Conservation (phyloP, 2,113 vertebrate species). For the Theristicus caerulescens region DNA sequence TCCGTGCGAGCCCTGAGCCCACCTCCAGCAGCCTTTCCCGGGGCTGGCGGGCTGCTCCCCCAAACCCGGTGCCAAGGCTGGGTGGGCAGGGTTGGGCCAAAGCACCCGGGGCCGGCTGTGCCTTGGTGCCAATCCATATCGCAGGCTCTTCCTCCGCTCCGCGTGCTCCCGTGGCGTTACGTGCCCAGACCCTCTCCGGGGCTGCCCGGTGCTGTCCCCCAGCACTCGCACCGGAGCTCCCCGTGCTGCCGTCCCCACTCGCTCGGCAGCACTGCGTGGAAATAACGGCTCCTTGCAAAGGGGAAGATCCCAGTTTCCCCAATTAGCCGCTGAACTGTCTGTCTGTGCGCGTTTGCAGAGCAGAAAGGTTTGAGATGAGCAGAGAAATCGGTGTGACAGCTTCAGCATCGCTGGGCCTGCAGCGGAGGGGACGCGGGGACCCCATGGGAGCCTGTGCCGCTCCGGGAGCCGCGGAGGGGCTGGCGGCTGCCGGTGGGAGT, state of each 20-base stretch:
- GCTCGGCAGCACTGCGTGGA: accelerated
- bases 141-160: background rate
- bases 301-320: background rate
- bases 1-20: background rate
- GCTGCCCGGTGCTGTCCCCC: background rate
- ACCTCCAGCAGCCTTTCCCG: background rate
- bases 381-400: constrained; percentile 51
- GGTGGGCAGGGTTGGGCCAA: background rate
- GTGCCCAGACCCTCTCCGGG: background rate
- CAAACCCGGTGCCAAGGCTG: accelerated
- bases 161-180: accelerated
- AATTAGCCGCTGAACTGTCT: background rate
- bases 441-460: background rate
- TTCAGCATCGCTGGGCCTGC: background rate
- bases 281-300: background rate
- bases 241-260: background rate
- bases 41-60: background rate
- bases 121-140: accelerated
- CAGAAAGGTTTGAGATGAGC: constrained; percentile 36
- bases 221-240: background rate
- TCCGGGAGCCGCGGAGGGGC: accelerated
- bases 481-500: background rate
- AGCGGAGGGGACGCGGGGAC: background rate
- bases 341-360: background rate
- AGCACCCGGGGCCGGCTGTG: background rate